A percentile compares a stretch with the other conserved stretches of the same genome.
phyloP scores from a whole-genome alignment of 1,140 invertebrate species.

The Druon quercuslanigerum region DNA sequence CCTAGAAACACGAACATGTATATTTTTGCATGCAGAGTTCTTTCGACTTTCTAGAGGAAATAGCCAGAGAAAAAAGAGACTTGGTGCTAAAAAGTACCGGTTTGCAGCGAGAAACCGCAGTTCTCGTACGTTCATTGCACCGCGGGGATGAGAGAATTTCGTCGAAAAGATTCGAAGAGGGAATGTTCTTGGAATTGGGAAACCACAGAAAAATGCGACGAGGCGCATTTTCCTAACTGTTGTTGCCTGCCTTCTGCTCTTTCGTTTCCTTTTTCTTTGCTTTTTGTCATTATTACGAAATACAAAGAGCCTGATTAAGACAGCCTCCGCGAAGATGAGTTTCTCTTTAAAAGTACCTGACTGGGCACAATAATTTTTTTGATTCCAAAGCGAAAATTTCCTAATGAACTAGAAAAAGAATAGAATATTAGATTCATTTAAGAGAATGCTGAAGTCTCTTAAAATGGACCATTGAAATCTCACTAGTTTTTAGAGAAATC shows the following conservation, averaged over 20 bases:
- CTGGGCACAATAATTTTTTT: not conserved
- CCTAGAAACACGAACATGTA: constrained; percentile 10
- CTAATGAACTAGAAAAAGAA: not conserved
- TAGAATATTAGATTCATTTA: no score
- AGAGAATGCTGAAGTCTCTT: no score
- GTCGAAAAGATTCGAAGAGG: constrained; percentile 26
- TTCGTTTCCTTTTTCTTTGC: constrained; percentile 11
- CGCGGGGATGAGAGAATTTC: constrained; percentile 26
- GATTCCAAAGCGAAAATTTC: not conserved
- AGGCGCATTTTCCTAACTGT: constrained; percentile 19
- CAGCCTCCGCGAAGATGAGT: constrained; percentile 23
- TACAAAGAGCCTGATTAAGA: constrained; percentile 29
- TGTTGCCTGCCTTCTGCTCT: constrained; percentile 13
- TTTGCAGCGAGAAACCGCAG: constrained; percentile 22
- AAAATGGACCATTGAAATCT: no score
- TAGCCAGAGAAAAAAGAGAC: constrained; percentile 6
- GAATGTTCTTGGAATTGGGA: constrained; percentile 28
- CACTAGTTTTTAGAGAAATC: no score
- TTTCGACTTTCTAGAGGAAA: constrained; percentile 8
- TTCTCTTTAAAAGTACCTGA: not conserved
- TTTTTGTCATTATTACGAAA: constrained; percentile 29
- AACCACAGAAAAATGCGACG: constrained; percentile 23
- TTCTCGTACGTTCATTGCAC: constrained; percentile 29
- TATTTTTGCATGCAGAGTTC: constrained; percentile 14
- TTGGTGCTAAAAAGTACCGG: constrained; percentile 15